Base-by-base conservation (phyloP, 2,888 invertebrate species). In the Lithodes maja region DNA sequence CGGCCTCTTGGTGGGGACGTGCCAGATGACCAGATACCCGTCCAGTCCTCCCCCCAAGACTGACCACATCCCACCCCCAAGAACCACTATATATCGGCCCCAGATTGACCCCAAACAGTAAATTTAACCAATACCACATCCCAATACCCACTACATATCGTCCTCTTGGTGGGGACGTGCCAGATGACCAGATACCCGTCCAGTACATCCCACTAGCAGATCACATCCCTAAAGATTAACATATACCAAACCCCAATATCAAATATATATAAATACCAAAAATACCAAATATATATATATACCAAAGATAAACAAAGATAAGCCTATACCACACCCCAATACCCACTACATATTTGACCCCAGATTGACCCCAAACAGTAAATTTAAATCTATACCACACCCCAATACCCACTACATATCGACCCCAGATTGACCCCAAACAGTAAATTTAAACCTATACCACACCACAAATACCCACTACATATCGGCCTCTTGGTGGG, bases 321-420 rank as follows among this genome's bases (percentile, higher is more conserved):
- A 97, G 93, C 98, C 98, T 94, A 98, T 98, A 90, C 96, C 95
- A 0, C 98, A 98, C 0, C 98, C 98, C 71, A 98, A 95, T 0
- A 0, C 97, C 33, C 33, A 33, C 33, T 33, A 33, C 33, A 33
- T 33, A 33, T 33, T 33, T 33, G 33, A 33, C 33, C 33, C 33
- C 33, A 33, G 33, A 33, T 33, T 33, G 33, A 33, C 33, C 33
- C 33, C 33, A 33, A 33, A 33, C 33, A 0, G 33, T 33, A 33
- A 33, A 33, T 33, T 33, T 33, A 33, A 33, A 33, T 33, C 33
- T 33, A 33, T 33, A 33, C 33, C 33, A 33, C 33, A 33, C 33
- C 33, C 7, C 15, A 12, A 69, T 7, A 84, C 2, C 33, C 33
- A 33, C 33, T 33, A 33, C 33, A 33, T 33, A 33, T 33, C 33